Base-by-base conservation (phyloP, 2,888 invertebrate species). In the Trissoscelio sp. region DNA sequence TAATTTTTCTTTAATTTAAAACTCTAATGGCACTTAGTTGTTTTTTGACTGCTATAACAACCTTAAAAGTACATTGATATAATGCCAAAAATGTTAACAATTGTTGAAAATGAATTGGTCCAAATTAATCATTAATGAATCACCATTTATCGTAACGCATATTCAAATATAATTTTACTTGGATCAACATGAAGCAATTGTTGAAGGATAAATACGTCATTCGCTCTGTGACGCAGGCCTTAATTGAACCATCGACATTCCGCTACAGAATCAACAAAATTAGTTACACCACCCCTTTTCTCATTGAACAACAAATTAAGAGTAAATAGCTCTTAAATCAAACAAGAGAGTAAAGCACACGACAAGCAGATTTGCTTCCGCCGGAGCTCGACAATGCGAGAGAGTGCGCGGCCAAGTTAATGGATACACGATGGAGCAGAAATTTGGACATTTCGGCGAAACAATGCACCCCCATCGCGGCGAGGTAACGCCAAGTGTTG, bases 351-450 rank as follows among this genome's bases (percentile, higher is more conserved):
- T 44, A 39, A 72, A 74, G 72, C 58, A 7, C 72, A 34, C 31
- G 58, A 44, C 46, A 34, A 46, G 70, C 62, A 58, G 64, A 64
- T 69, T 67, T 72, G 46, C 53, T 46, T 70, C n/a, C 31, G n/a
- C n/a, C 44, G 53, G 31, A 60, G 64, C 44, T 28, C 11, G 20
- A 11, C 28, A 46, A 12, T 31, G 12, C 18, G 14, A 55, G 20
- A 22, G 24, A 7, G 14, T 39, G 11, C 22, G 14, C 7, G 18
- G 14, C 42, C 37, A 57, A 62, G 62, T 73, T 64, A 69, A 81
- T 70, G 67, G 74, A 73, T 67, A 48, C 67, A 82, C 70, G 64
- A 64, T 79, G 73, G 55, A 51, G 77, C 42, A 72, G 80, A 80
- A 74, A 80, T 70, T 80, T 58, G 79, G 79, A 74, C 74, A 16